Evolutionary conservation across 2,113 vertebrate species (phyloP).

Genomic region (Natator depressus): DNA sequence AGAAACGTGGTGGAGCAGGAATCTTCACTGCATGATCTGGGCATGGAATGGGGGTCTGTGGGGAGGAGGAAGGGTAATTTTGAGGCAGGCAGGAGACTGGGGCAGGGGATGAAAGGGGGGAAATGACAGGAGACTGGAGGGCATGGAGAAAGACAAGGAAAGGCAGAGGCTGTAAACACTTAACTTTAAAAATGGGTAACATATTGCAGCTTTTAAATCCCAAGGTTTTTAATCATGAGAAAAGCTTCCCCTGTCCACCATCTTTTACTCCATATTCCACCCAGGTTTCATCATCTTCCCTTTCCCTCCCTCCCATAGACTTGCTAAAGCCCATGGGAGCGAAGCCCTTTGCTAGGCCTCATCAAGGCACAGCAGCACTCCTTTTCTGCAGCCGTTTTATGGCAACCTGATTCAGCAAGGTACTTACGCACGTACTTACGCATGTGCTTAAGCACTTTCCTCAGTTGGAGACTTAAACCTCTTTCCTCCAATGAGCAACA

Average conservation of each 20-base stretch:
- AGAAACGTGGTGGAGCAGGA: not conserved
- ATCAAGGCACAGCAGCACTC: not conserved
- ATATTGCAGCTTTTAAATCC: not conserved
- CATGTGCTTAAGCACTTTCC: not conserved
- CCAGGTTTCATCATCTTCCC: not conserved
- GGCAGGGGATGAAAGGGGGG: not conserved
- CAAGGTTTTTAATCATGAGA: not conserved
- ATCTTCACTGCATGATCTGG: not conserved
- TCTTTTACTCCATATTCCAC: not conserved
- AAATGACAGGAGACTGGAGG: not conserved
- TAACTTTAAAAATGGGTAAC: not conserved
- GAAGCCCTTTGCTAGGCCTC: not conserved
- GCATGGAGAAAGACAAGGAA: not conserved
- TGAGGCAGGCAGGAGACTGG: accelerated
- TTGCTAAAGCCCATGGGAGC: not conserved
- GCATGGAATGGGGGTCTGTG: not conserved
- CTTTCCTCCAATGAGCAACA: not conserved
- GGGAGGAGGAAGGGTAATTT: not conserved
- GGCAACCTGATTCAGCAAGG: not conserved
- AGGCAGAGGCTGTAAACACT: not conserved
- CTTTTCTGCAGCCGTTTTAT: not conserved
- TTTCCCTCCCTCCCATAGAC: not conserved
- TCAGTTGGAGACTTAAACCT: not conserved
- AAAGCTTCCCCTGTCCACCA: not conserved
- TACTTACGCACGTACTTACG: not conserved